A percentile compares a stretch with the other conserved stretches of the same genome.
Evolutionary conservation across 1,140 invertebrate genomes (phyloP).

Genomic region (Sminthurides bifidus): DNA sequence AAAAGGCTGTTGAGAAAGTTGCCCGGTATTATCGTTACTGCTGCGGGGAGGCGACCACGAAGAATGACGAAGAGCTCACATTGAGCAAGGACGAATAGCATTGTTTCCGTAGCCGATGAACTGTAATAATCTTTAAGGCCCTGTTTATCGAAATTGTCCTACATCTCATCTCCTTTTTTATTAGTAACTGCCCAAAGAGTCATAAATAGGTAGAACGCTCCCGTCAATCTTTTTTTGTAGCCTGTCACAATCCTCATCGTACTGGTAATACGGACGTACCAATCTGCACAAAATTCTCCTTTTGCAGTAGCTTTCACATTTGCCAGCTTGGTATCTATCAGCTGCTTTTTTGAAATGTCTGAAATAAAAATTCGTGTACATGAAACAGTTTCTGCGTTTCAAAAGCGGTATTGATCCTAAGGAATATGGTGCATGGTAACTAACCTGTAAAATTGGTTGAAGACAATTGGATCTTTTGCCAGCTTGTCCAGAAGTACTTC

Average conservation of each 20-base stretch:
- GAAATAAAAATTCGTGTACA: not conserved
- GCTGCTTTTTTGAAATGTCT: conserved; percentile 15
- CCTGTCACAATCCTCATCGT: conserved; percentile 21
- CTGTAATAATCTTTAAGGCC: not conserved
- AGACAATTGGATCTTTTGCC: conserved; percentile 33
- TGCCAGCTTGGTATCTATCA: not conserved
- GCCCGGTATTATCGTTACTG: too few species aligned
- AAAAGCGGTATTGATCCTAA: not conserved
- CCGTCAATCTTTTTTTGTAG: conserved; percentile 25
- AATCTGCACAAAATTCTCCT: conserved; percentile 25
- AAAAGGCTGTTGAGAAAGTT: too few species aligned
- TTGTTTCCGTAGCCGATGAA: not conserved
- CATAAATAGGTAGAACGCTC: conserved; percentile 14
- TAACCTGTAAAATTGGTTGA: conserved; percentile 37
- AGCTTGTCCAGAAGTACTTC: conserved; percentile 34
- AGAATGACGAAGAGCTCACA: not conserved
- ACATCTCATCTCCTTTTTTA: not conserved
- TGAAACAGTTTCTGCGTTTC: not conserved
- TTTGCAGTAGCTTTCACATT: conserved; percentile 20
- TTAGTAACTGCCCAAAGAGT: not conserved
- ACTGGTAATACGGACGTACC: conserved; percentile 17
- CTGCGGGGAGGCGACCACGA: too few species aligned
- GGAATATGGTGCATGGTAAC: conserved; percentile 3
- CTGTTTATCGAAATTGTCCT: not conserved
- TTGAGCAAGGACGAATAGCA: not conserved